phyloP scores from a whole-genome alignment of 2,888 invertebrate species.

The Apodemia hepburni region DNA sequence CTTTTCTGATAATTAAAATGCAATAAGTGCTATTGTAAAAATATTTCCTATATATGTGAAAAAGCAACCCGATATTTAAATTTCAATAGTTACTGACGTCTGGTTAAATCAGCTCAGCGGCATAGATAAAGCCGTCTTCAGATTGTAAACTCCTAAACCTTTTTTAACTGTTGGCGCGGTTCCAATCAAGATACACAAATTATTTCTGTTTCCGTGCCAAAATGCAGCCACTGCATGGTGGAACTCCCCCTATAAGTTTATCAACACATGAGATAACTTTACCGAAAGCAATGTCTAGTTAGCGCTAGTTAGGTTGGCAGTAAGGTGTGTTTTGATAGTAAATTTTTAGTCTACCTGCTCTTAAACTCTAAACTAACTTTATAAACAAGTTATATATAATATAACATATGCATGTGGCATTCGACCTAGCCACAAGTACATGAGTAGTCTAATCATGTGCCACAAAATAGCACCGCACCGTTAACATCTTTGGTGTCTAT shows the following conservation, averaged over 20 bases:
- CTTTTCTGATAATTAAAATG: too few relatives aligned
- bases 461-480: too few relatives aligned
- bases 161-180: constrained; percentile 3
- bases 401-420: too few relatives aligned
- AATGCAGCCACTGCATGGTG: constrained; percentile 1
- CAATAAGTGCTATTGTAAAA: too few relatives aligned
- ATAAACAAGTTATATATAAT: too few relatives aligned
- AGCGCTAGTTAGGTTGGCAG: background rate
- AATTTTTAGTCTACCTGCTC: too few relatives aligned
- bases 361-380: too few relatives aligned
- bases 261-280: background rate
- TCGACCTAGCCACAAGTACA: too few relatives aligned
- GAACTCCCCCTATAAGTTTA: constrained; percentile 3
- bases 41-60: background rate
- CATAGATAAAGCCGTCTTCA: constrained; percentile 10
- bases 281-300: background rate
- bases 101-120: background rate
- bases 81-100: constrained; percentile 1
- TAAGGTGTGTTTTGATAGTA: background rate
- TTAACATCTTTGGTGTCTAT: too few relatives aligned
- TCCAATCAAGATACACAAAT: constrained; percentile 14
- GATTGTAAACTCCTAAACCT: constrained; percentile 12
- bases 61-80: background rate
- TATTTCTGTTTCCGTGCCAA: constrained; percentile 14
- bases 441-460: too few relatives aligned